Conservation (phyloP, 2,113 vertebrate species). For the Toxostoma redivivum region DNA sequence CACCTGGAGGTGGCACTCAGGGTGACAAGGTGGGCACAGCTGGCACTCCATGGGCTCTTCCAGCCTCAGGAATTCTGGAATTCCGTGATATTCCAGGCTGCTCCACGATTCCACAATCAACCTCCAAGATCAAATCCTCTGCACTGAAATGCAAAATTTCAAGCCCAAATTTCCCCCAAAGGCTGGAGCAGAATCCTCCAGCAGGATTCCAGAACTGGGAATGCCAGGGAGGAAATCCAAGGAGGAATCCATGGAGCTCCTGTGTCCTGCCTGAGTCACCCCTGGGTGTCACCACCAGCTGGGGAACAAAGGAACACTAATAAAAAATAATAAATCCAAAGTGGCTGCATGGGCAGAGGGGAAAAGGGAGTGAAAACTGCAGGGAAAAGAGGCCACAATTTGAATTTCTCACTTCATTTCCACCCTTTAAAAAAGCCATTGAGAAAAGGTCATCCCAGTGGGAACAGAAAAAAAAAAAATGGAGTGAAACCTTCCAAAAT, state of each 20-base stretch:
- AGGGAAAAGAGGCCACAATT: not conserved
- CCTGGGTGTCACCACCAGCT: not conserved
- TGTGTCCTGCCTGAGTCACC: not conserved
- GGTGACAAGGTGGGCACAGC: not conserved
- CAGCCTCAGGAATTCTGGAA: accelerated
- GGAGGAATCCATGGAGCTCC: not conserved
- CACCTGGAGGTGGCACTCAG: not conserved
- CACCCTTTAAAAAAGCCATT: not conserved
- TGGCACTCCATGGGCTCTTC: accelerated
- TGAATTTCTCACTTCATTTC: not conserved
- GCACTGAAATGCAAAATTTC: not conserved
- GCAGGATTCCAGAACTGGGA: not conserved
- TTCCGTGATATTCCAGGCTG: not conserved
- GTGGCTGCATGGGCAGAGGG: not conserved
- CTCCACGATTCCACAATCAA: not conserved
- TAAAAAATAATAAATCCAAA: too few relatives aligned
- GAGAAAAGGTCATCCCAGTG: not conserved
- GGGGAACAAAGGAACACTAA: not conserved
- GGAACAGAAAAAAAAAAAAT: not conserved
- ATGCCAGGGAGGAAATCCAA: not conserved
- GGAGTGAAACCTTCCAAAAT: not conserved
- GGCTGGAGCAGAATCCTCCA: not conserved
- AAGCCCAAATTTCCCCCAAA: not conserved
- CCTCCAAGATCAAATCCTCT: not conserved
- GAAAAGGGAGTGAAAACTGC: not conserved